Evolutionary conservation across 2,113 vertebrate species (phyloP).

Genomic region (Tragulus kanchil): DNA sequence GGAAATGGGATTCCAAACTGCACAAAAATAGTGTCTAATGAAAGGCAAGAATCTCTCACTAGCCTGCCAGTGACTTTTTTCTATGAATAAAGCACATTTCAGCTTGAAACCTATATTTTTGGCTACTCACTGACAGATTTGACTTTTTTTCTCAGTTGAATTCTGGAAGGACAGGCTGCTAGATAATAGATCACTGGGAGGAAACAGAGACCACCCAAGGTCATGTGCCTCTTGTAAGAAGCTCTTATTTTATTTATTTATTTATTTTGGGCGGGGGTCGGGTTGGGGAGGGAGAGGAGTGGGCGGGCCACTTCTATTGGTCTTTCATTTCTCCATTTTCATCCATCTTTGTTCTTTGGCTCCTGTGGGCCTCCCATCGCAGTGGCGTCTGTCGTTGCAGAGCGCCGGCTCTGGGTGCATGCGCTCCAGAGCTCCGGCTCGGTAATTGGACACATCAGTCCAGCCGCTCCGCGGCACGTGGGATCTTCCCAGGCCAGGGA

Average conservation of each 20-base stretch:
- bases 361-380: too few species aligned
- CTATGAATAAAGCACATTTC: constrained; percentile 12
- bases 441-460: too few species aligned
- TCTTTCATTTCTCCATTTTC: too few species aligned
- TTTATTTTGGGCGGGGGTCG: too few species aligned
- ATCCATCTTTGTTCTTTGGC: too few species aligned
- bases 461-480: too few species aligned
- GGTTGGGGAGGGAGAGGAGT: too few species aligned
- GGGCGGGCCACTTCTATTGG: too few species aligned
- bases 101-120: constrained; percentile 21
- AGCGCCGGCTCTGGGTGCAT: too few species aligned
- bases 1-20: background rate
- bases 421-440: too few species aligned
- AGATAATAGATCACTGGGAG: background rate
- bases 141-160: constrained; percentile 37
- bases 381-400: too few species aligned
- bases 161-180: background rate
- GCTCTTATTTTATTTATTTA: constrained; percentile 25
- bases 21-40: background rate
- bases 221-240: background rate
- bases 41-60: constrained; percentile 31
- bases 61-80: constrained; percentile 43
- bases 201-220: background rate
- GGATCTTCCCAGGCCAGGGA: too few species aligned
- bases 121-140: background rate